Evolutionary conservation across 2,113 vertebrate species (phyloP), one percentile per base, ranked within the genome.

Genomic region (Syrmaticus mikado): DNA sequence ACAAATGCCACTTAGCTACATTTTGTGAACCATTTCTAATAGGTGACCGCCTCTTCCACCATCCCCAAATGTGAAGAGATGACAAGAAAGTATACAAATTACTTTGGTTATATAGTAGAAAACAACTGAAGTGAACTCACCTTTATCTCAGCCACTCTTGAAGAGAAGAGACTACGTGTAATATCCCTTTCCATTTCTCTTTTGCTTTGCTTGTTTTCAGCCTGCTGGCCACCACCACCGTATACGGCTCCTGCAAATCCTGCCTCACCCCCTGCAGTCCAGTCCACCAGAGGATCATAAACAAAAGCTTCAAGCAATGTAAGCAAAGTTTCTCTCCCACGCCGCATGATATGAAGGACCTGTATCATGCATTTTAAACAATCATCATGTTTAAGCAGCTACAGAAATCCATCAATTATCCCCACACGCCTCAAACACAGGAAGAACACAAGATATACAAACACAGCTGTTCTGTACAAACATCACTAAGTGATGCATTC

Each of bases 161-260:
- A 99, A 85, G 99, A 99, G 93, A 99, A 99, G 25, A 99, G 98
- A 46, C 99, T 99, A 30, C 99, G 98, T 3, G 99, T 99, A 92
- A 99, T 99, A 93, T 99, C 99, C 61, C 99, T 97, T 83, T 99
- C 99, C 99, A 99, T 99, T 92, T 99, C 99, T 79, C 99, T 98
- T 94, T 99, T 99, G 98, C 98, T 99, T 93, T 99, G 99, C 38
- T 99, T 99, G 97, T 96, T 99, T 94, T 99, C 99, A 0, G 99
- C 99, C 96, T 99, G 99, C 84, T 99, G 99, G 57, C 99, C 99
- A 1, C 99, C 99, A 43, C 99, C 99, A 45, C 99, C 99, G 41
- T 99, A 99, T 46, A 99, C 99, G 1, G 99, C 99, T 8, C 99
- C 99, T 11, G 99, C 99, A 68, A 99, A 99, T 8, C 99, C 99